Evolutionary conservation across 2,888 invertebrate genomes (phyloP).

Genomic region (Dynastes grantii): DNA sequence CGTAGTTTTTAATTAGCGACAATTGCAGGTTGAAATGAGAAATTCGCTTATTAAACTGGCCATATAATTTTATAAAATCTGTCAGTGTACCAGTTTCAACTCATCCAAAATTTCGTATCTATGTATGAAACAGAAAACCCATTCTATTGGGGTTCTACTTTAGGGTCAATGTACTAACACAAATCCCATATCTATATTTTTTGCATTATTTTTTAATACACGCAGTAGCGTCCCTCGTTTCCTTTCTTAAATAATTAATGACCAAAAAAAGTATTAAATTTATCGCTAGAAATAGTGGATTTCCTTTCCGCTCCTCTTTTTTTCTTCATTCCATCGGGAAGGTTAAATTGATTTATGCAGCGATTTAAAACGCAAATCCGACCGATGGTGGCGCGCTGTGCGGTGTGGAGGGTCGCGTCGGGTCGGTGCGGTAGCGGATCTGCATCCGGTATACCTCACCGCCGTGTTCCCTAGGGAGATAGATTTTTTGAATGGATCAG

Average conservation of each 20-base stretch:
- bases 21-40: too few relatives aligned
- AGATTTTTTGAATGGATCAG: constrained; percentile 40
- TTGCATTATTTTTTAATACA: not conserved
- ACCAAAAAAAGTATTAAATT: constrained; percentile 12
- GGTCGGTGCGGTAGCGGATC: constrained; percentile 24
- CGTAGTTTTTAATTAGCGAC: too few relatives aligned
- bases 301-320: not conserved
- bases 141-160: too few relatives aligned
- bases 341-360: constrained; percentile 44
- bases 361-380: constrained; percentile 41
- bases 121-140: too few relatives aligned
- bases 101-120: too few relatives aligned
- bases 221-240: too few relatives aligned
- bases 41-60: too few relatives aligned
- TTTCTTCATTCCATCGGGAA: constrained; percentile 2
- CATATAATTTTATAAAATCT: too few relatives aligned
- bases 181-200: not conserved
- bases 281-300: constrained; percentile 8
- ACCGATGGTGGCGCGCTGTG: not conserved
- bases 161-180: too few relatives aligned
- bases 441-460: not conserved
- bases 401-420: not conserved
- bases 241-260: constrained; percentile 9
- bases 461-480: constrained; percentile 11
- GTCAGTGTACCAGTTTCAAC: too few relatives aligned